phyloP scores from a whole-genome alignment of 2,797 vertebrate species.

The Morus bassanus region DNA sequence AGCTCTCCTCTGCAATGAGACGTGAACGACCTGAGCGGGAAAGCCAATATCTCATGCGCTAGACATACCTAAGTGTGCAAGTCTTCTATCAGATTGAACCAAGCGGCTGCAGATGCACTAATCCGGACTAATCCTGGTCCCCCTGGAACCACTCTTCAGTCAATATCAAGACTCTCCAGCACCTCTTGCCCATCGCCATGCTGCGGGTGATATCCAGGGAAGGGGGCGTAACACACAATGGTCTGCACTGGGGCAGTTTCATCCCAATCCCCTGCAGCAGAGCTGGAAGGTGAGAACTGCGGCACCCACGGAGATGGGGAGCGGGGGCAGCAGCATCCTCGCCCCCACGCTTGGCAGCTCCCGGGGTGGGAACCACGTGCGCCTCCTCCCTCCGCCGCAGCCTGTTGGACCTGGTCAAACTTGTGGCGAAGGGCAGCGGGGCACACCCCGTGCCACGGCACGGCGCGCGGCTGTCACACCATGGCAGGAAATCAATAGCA shows the following conservation, averaged over 20 bases:
- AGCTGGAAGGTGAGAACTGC: neutral
- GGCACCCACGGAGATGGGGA: neutral
- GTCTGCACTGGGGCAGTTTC: neutral
- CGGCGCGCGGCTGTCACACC: no score
- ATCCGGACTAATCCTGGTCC: neutral
- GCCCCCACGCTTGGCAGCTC: neutral
- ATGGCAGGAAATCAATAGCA: neutral
- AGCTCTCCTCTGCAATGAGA: neutral
- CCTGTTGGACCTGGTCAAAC: neutral
- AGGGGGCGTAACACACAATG: rapidly evolving
- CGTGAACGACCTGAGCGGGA: neutral
- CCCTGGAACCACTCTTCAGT: neutral
- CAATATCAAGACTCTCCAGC: rapidly evolving
- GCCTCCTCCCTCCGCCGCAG: neutral
- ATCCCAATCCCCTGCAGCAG: rapidly evolving
- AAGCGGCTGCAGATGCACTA: neutral
- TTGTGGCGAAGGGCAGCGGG: neutral
- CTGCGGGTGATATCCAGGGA: neutral
- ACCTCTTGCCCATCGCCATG: neutral
- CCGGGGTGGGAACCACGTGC: rapidly evolving
- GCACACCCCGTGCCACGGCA: no score
- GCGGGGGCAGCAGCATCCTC: neutral
- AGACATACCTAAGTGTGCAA: rapidly evolving
- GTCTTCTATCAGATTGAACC: neutral
- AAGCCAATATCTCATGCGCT: rapidly evolving